phyloP scores from a whole-genome alignment of 2,113 vertebrate genomes.

The Leiothrix lutea region DNA sequence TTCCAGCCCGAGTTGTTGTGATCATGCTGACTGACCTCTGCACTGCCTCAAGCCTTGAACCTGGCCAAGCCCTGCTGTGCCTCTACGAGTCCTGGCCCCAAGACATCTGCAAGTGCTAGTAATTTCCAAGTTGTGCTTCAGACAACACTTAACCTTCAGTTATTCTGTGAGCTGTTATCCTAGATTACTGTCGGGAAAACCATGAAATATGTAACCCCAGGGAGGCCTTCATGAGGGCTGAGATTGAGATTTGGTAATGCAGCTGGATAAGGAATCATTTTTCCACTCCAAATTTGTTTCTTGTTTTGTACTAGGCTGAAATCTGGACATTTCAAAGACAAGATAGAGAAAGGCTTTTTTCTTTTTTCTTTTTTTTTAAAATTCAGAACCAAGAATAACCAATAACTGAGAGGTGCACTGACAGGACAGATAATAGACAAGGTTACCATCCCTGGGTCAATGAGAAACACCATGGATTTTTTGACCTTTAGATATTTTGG shows the following conservation, averaged over 20 bases:
- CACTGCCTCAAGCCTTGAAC: neutral
- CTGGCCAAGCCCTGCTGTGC: neutral
- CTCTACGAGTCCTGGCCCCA: neutral
- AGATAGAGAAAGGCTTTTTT: neutral
- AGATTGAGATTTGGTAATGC: neutral
- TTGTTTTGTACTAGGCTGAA: neutral
- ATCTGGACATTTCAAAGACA: neutral
- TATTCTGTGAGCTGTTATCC: neutral
- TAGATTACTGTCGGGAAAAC: neutral
- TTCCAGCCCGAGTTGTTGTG: neutral
- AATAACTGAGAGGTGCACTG: neutral
- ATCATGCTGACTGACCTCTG: neutral
- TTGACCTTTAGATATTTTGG: neutral
- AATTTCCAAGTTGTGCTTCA: neutral
- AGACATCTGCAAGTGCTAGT: neutral
- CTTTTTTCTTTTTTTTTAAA: neutral
- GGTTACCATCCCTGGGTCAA: neutral
- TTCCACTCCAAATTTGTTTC: neutral
- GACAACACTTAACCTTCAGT: neutral
- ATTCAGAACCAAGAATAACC: neutral
- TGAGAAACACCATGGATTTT: neutral
- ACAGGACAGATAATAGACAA: neutral
- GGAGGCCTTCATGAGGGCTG: neutral
- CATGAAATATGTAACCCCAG: neutral
- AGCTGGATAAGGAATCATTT: neutral